phyloP scores from a whole-genome alignment of 1,140 invertebrate species.

The Panagrolaimus sp. region DNA sequence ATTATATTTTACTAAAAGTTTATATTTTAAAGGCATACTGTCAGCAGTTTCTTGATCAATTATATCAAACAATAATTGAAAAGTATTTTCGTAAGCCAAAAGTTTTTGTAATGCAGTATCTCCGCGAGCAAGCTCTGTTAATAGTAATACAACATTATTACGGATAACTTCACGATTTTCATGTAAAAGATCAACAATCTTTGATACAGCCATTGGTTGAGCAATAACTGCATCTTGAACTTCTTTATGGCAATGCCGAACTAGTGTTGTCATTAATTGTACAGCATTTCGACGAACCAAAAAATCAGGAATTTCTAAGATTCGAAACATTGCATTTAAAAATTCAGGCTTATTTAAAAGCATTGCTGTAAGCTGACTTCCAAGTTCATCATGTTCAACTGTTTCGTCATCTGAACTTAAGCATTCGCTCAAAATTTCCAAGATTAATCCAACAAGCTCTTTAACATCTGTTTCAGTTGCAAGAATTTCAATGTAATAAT shows the following conservation, averaged over 20 bases:
- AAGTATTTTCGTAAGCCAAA: conserved; percentile 97
- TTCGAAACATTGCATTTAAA: conserved; percentile 73
- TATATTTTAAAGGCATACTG: conserved; percentile 68
- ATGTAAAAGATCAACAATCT: conserved; percentile 87
- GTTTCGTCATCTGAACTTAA: conserved; percentile 45
- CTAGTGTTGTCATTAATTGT: conserved; percentile 73
- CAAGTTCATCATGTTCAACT: conserved; percentile 63
- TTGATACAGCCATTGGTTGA: conserved; percentile 92
- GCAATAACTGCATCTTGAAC: conserved; percentile 89
- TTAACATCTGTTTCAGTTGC: conserved; percentile 75
- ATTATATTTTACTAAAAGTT: not conserved
- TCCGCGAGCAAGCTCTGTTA: conserved; percentile 84
- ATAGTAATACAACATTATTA: conserved; percentile 84
- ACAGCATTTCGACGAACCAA: conserved; percentile 63
- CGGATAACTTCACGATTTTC: conserved; percentile 90
- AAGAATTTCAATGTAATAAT: conserved; percentile 68
- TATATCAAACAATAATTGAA: conserved; percentile 87
- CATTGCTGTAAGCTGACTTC: conserved; percentile 95
- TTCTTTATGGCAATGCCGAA: conserved; percentile 73
- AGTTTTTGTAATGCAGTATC: conserved; percentile 99
- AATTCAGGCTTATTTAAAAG: conserved; percentile 89
- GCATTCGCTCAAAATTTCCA: conserved; percentile 74
- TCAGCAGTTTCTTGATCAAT: conserved; percentile 78
- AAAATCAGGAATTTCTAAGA: conserved; percentile 67
- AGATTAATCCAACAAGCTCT: conserved; percentile 81